Base-by-base conservation (phyloP, 23 tunicate species). In the Diplosoma virens region DNA sequence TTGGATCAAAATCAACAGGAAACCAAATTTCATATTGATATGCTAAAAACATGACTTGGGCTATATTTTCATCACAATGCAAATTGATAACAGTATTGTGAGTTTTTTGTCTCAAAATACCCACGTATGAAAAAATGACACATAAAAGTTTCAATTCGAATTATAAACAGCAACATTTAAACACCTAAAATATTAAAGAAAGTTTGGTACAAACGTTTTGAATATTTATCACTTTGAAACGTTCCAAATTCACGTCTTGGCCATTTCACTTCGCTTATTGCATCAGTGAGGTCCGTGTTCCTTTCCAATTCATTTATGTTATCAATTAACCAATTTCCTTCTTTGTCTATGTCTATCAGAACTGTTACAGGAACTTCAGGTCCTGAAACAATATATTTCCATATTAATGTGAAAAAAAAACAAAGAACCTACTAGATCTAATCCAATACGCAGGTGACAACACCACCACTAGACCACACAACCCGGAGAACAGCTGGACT, bases 11-110 rank as follows among this genome's bases (percentile, higher is more conserved):
- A 61, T 80, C 86, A 9, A 59, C 88, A 29, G 99, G 99, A 9
- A 6, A 28, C 78, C 80, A 95, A 0, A 95, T 76, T 47, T 95
- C 99, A 60, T 89, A 95, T 47, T 95, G 80, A 79, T 79, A 89
- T 0, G 66, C 97, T 90, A 79, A 67, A 58, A 58, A 61, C 7
- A 3, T n/a, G n/a, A n/a, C n/a, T n/a, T n/a, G n/a, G n/a, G n/a
- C n/a, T n/a, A n/a, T n/a, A n/a, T n/a, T n/a, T n/a, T n/a, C n/a
- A n/a, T n/a, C n/a, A n/a, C n/a, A n/a, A n/a, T n/a, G n/a, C n/a
- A n/a, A n/a, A n/a, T n/a, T n/a, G n/a, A n/a, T n/a, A n/a, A n/a
- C n/a, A n/a, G n/a, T n/a, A n/a, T n/a, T n/a, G n/a, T n/a, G n/a
- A n/a, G n/a, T n/a, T n/a, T n/a, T n/a, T n/a, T n/a, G n/a, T n/a